Evolutionary conservation across 2,888 invertebrate genomes (phyloP).

Genomic region (Germaria angustata): DNA sequence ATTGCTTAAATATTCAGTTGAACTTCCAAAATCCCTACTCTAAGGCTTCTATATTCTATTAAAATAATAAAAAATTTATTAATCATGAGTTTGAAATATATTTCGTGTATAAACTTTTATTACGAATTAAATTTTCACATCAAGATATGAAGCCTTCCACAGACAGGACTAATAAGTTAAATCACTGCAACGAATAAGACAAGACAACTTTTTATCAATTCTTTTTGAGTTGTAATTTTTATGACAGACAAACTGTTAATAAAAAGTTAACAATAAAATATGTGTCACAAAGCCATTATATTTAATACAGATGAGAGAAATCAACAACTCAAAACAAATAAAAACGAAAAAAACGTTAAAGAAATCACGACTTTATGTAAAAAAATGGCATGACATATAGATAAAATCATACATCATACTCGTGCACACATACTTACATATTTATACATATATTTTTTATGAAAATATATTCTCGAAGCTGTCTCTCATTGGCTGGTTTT

Average conservation of each 20-base stretch:
- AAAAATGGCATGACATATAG: conserved; percentile 12
- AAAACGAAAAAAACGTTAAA: neutral
- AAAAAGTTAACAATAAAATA: conserved; percentile 36
- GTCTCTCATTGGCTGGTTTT: neutral
- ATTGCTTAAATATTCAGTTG: no score
- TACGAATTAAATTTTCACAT: no score
- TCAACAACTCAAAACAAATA: conserved; percentile 1
- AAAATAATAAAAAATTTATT: no score
- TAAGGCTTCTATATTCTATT: no score
- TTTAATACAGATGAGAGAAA: conserved; percentile 25
- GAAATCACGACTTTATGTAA: neutral
- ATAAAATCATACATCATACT: neutral
- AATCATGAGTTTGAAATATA: no score
- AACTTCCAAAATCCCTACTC: no score
- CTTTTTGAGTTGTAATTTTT: neutral
- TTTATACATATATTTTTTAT: neutral
- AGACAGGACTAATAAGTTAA: conserved; percentile 8
- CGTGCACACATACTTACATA: no score
- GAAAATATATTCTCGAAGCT: conserved; percentile 2
- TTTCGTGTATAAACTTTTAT: no score
- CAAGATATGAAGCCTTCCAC: neutral
- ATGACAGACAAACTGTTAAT: conserved; percentile 12
- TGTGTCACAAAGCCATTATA: conserved; percentile 44
- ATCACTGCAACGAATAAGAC: neutral
- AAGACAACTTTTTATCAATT: neutral